phyloP scores from a whole-genome alignment of 2,797 vertebrate species.

The Trachurus trachurus region DNA sequence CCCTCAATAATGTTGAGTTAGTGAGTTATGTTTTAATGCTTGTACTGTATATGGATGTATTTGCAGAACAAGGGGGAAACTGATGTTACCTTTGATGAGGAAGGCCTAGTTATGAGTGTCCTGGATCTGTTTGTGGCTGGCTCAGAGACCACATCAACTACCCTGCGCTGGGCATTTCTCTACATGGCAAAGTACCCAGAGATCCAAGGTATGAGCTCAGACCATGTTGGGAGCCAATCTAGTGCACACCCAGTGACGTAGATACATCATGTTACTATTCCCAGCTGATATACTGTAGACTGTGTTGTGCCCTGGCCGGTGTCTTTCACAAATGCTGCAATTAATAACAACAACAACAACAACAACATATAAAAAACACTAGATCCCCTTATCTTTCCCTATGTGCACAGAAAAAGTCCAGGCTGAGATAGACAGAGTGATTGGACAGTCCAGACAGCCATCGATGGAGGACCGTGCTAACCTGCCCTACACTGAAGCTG shows the following conservation, averaged over 20 bases:
- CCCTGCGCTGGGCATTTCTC: conserved; percentile 86
- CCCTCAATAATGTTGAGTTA: background rate
- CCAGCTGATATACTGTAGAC: background rate
- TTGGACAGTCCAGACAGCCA: conserved; percentile 58
- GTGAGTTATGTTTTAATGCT: too few relatives aligned
- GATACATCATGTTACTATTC: background rate
- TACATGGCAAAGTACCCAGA: conserved; percentile 85
- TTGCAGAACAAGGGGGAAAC: conserved; percentile 60
- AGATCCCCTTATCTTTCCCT: background rate
- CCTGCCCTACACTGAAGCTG: conserved; percentile 71
- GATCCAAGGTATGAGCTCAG: conserved; percentile 83
- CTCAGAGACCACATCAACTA: conserved; percentile 86
- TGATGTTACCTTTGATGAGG: conserved; percentile 78
- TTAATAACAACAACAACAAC: too few relatives aligned
- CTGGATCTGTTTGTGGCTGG: conserved; percentile 85
- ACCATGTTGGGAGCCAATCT: too few relatives aligned
- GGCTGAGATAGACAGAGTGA: conserved; percentile 64
- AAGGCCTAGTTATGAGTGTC: conserved; percentile 77
- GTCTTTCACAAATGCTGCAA: too few relatives aligned
- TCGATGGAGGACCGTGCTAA: conserved; percentile 58
- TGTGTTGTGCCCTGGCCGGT: too few relatives aligned
- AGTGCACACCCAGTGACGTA: too few relatives aligned
- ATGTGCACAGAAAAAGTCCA: conserved; percentile 64
- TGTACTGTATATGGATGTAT: background rate
- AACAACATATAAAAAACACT: too few relatives aligned